These are phyloP conservation scores for Eilema sororculum DNA, from an alignment of 2,888 invertebrate species.

Conservation along the genomic window DNA sequence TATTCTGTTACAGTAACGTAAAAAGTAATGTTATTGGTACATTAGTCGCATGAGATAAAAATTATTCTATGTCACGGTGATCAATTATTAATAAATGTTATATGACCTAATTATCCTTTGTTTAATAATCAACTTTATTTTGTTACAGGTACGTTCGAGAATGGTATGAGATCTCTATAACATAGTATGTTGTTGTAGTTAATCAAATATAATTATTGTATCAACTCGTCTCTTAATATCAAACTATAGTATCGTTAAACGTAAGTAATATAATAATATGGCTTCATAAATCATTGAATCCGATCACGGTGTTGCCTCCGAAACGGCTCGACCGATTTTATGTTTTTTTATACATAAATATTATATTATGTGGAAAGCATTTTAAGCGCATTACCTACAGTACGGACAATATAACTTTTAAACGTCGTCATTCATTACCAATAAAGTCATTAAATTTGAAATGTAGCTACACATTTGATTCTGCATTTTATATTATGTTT, in stretches of 20 bases:
- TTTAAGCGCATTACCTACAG: too few relatives aligned
- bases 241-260: not conserved
- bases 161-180: too few relatives aligned
- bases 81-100: not conserved
- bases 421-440: too few relatives aligned
- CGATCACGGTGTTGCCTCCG: too few relatives aligned
- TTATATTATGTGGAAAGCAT: too few relatives aligned
- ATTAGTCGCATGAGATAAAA: slow-evolving; percentile 54
- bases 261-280: slow-evolving; percentile 2
- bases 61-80: not conserved
- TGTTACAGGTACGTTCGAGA: slow-evolving; percentile 49
- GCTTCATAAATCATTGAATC: too few relatives aligned
- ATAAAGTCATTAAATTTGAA: too few relatives aligned
- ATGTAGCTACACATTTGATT: too few relatives aligned
- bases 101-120: slow-evolving; percentile 66
- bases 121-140: slow-evolving; percentile 21
- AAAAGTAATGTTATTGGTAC: slow-evolving; percentile 57
- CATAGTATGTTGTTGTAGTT: not conserved
- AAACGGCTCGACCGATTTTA: too few relatives aligned
- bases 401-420: too few relatives aligned
- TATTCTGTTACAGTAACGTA: not conserved
- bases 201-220: not conserved
- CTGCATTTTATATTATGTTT: too few relatives aligned
- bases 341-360: too few relatives aligned
- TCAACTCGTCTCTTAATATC: slow-evolving; percentile 7